phyloP scores from a whole-genome alignment of 2,113 vertebrate genomes.

The Apus apus region DNA sequence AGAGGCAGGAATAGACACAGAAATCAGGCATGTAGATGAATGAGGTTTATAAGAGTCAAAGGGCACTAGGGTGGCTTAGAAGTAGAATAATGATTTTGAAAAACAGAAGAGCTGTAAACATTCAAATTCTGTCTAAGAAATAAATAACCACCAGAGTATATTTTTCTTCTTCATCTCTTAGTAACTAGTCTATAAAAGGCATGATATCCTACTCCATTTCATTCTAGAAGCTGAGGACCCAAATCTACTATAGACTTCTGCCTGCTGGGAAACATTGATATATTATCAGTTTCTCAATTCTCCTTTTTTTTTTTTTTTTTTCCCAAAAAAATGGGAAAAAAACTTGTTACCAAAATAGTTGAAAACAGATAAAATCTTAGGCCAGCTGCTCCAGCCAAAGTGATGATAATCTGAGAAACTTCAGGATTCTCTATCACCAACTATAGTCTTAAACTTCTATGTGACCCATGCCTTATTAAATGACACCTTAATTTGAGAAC shows the following conservation, averaged over 20 bases:
- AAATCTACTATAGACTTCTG: background rate
- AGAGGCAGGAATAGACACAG: background rate
- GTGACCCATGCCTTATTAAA: background rate
- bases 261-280: background rate
- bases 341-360: background rate
- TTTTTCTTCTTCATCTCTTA: background rate
- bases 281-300: background rate
- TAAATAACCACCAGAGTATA: background rate
- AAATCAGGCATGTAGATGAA: background rate
- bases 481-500: background rate
- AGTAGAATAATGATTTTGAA: background rate
- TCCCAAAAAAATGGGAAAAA: background rate
- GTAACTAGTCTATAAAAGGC: background rate
- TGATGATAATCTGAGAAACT: background rate
- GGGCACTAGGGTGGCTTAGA: background rate
- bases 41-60: background rate
- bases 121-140: background rate
- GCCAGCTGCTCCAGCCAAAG: background rate
- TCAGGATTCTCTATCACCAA: background rate
- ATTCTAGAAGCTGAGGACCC: background rate
- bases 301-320: background rate
- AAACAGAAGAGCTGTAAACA: background rate
- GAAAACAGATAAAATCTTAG: background rate
- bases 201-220: background rate
- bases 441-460: background rate